phyloP scores from a whole-genome alignment of 35 echinoderm and acorn worm species.

The Nesometra sesokonis region DNA sequence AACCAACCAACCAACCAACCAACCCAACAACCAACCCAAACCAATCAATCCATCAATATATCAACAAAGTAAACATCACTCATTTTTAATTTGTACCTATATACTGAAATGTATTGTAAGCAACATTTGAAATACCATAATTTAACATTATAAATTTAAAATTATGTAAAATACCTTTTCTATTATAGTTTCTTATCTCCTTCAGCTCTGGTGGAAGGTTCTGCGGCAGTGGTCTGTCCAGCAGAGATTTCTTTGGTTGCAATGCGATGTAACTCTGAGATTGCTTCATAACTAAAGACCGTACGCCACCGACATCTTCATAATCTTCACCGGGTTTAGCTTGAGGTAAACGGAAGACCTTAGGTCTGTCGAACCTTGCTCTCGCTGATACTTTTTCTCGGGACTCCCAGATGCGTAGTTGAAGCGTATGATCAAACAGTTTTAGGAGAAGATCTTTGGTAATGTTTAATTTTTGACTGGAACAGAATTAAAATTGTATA shows the following conservation, averaged over 20 bases:
- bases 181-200: conserved; percentile 67
- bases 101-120: too few species aligned
- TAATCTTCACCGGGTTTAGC: conserved; percentile 84
- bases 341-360: conserved; percentile 89
- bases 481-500: background rate
- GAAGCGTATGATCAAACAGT: conserved; percentile 76
- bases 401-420: conserved; percentile 82
- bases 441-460: conserved; percentile 89
- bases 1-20: too few species aligned
- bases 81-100: too few species aligned
- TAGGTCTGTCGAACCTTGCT: conserved; percentile 76
- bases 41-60: too few species aligned
- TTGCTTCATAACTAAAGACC: conserved; percentile 88
- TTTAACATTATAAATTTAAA: too few species aligned
- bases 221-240: conserved; percentile 69
- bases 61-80: too few species aligned
- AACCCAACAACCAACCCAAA: too few species aligned
- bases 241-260: conserved; percentile 84
- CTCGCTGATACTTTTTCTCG: conserved; percentile 74
- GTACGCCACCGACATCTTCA: conserved; percentile 81
- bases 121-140: too few species aligned
- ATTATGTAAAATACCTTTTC: too few species aligned
- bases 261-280: conserved; percentile 81
- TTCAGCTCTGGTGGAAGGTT: conserved; percentile 64
- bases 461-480: conserved; percentile 75